These are phyloP conservation scores for Erythrocercus mccallii DNA, from an alignment of 2,113 vertebrate species.

Conservation along the genomic window DNA sequence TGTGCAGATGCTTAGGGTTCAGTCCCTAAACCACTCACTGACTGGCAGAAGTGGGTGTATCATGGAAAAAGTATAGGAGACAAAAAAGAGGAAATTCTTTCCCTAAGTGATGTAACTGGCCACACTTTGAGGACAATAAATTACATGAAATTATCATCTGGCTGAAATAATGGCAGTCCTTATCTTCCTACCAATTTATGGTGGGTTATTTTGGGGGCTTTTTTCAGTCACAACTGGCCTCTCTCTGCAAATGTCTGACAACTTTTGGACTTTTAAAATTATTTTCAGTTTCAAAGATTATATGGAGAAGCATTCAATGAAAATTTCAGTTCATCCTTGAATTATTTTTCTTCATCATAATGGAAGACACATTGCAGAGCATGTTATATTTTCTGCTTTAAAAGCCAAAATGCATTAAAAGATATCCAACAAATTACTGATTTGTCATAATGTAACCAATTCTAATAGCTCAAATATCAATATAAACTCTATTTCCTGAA, in stretches of 20 bases:
- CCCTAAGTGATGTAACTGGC: background rate
- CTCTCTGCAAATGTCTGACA: background rate
- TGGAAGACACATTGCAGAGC: background rate
- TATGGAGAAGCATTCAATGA: background rate
- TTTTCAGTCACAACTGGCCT: background rate
- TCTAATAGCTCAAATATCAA: background rate
- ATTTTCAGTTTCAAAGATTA: background rate
- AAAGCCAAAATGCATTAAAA: background rate
- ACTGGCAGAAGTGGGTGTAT: background rate
- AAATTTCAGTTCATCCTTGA: background rate
- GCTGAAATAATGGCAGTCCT: background rate
- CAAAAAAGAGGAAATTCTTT: background rate
- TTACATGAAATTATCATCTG: background rate
- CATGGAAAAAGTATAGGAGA: background rate
- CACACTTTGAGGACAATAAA: background rate
- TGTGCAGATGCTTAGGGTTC: background rate
- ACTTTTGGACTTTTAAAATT: background rate
- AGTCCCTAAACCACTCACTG: background rate
- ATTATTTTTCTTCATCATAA: background rate
- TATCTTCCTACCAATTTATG: background rate
- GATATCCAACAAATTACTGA: background rate
- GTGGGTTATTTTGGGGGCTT: background rate
- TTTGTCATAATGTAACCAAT: background rate
- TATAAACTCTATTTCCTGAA: slow-evolving; percentile 2
- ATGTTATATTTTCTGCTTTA: background rate